phyloP scores from a whole-genome alignment of 2,888 invertebrate species.

The Julus scanicus region DNA sequence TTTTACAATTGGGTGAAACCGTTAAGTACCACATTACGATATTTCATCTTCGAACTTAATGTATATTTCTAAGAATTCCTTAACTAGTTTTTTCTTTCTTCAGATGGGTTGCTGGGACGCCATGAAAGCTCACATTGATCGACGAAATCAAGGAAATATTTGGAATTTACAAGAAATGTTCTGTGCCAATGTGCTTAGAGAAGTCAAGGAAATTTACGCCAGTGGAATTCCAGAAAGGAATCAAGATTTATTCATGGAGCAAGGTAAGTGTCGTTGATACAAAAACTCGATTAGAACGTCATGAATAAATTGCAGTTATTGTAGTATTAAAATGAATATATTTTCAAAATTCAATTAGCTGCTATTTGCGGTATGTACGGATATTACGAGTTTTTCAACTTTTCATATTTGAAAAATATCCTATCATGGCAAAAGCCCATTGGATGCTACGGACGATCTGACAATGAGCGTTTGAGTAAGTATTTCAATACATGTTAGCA shows the following conservation, averaged over 20 bases:
- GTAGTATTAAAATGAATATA: too few relatives aligned
- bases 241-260: constrained; percentile 56
- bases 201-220: constrained; percentile 41
- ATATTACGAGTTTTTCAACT: constrained; percentile 41
- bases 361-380: constrained; percentile 54
- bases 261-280: constrained; percentile 49
- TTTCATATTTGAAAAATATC: constrained; percentile 47
- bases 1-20: constrained; percentile 51
- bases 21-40: not conserved
- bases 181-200: constrained; percentile 54
- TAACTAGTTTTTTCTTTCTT: not conserved
- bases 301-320: too few relatives aligned
- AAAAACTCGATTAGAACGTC: not conserved
- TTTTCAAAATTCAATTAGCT: not conserved
- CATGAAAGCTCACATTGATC: not conserved
- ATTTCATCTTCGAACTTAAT: not conserved
- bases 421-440: constrained; percentile 51
- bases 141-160: not conserved
- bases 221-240: not conserved
- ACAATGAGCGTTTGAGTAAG: not conserved
- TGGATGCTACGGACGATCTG: constrained; percentile 52
- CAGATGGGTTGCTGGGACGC: constrained; percentile 44
- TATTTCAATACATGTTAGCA: not conserved
- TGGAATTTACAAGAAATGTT: not conserved
- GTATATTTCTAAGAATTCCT: too few relatives aligned